Conservation (phyloP, 2,888 invertebrate genomes). For the Oxycera nigricornis region DNA sequence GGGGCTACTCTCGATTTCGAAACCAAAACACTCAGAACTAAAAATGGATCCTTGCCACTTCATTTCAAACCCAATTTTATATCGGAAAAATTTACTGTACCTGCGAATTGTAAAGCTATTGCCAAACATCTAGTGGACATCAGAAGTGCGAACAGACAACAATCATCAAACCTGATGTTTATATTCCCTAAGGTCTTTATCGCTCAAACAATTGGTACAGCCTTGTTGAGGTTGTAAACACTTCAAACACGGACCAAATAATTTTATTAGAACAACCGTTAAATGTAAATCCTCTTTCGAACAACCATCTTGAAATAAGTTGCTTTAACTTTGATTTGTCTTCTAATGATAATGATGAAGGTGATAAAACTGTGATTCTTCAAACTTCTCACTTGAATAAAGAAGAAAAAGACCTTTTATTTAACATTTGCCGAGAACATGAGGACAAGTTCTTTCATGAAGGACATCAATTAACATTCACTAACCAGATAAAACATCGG, state of each 20-base stretch:
- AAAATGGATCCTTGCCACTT: slow-evolving; percentile 5
- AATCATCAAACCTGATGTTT: not conserved
- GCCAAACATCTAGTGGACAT: not conserved
- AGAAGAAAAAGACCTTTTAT: not conserved
- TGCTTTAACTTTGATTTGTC: not conserved
- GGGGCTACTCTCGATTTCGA: slow-evolving; percentile 29
- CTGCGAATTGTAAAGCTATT: not conserved
- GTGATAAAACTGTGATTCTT: not conserved
- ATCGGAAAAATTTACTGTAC: not conserved
- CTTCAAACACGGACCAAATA: not conserved
- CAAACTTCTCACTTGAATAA: not conserved
- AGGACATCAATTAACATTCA: slow-evolving; percentile 42
- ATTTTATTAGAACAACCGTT: not conserved
- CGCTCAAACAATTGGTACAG: slow-evolving; percentile 47
- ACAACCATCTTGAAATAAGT: not conserved
- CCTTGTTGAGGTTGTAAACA: not conserved
- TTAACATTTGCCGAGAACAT: not conserved
- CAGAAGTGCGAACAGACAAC: not conserved
- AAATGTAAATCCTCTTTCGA: not conserved
- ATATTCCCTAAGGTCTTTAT: slow-evolving; percentile 39
- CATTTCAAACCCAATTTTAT: not conserved
- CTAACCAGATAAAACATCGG: slow-evolving; percentile 46
- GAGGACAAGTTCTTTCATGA: slow-evolving; percentile 3
- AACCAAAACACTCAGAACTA: slow-evolving; percentile 21
- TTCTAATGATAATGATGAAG: not conserved